These are phyloP conservation scores for Heliconius cydno DNA, from an alignment of 2,888 invertebrate genomes.

Conservation along the genomic window DNA sequence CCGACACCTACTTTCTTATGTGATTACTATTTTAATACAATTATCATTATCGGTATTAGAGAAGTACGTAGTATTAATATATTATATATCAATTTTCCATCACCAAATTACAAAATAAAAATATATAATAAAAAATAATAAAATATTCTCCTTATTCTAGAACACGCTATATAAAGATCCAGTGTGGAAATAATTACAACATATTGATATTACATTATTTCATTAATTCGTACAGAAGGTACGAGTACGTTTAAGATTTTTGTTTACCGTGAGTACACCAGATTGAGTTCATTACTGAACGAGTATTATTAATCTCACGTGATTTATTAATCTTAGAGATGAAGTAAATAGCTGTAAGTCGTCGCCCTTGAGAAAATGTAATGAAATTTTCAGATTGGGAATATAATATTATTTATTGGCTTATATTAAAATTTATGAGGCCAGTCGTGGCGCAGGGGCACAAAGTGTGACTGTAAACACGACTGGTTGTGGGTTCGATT, in stretches of 20 bases:
- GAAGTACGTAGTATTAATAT: neutral
- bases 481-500: no score
- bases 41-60: neutral
- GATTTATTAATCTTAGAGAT: constrained; percentile 17
- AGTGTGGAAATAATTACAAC: neutral
- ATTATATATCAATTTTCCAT: neutral
- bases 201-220: constrained; percentile 19
- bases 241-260: constrained; percentile 4
- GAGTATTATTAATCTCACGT: constrained; percentile 16
- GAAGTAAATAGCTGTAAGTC: constrained; percentile 9
- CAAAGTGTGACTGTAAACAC: no score
- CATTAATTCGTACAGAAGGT: neutral
- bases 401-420: neutral
- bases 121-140: no score
- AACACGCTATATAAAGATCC: neutral
- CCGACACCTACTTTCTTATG: neutral
- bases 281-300: constrained; percentile 11
- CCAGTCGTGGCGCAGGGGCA: neutral
- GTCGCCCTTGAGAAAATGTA: constrained; percentile 5
- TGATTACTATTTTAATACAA: neutral
- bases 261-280: neutral
- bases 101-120: no score
- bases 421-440: constrained; percentile 1
- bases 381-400: neutral
- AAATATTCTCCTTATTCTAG: neutral